Percentiles rank a stretch among this genome's conserved stretches.
Conservation (phyloP, 1,140 invertebrate species). For the Zelostemma sp. region DNA sequence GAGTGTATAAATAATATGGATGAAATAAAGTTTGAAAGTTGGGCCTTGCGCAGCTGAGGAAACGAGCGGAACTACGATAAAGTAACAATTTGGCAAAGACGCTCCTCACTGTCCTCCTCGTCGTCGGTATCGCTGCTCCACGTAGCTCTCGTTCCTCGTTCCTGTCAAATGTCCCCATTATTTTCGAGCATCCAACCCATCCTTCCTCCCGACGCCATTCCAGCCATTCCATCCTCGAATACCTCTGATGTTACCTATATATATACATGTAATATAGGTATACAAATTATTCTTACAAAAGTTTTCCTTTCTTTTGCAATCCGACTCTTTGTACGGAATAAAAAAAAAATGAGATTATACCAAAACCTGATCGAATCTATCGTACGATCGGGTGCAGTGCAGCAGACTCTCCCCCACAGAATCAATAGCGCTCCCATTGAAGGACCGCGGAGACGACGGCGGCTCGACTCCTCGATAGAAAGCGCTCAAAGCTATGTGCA, state of each 20-base stretch:
- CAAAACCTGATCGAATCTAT: constrained; percentile 62
- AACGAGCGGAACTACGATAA: constrained; percentile 55
- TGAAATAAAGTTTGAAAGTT: too few species aligned
- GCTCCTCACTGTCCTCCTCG: constrained; percentile 60
- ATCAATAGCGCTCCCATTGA: constrained; percentile 28
- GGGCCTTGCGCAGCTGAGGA: too few species aligned
- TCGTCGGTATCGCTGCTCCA: constrained; percentile 62
- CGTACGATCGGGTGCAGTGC: constrained; percentile 52
- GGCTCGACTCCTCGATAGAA: constrained; percentile 33
- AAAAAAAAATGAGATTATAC: constrained; percentile 24
- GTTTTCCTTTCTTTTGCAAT: not conserved
- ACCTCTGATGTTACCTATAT: constrained; percentile 42
- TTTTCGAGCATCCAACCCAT: constrained; percentile 50
- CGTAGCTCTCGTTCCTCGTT: constrained; percentile 48
- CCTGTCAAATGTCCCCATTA: constrained; percentile 60
- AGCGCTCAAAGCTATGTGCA: constrained; percentile 55
- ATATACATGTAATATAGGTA: not conserved
- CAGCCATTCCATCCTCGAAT: constrained; percentile 55
- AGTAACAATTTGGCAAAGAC: constrained; percentile 60
- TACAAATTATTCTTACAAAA: not conserved
- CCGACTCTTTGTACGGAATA: not conserved
- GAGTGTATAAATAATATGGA: too few species aligned
- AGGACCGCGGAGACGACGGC: too few species aligned
- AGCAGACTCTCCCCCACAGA: constrained; percentile 57
- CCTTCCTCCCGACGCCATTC: constrained; percentile 44